Evolutionary conservation across 1,140 invertebrate genomes (phyloP).

Genomic region (Bombyx mori): DNA sequence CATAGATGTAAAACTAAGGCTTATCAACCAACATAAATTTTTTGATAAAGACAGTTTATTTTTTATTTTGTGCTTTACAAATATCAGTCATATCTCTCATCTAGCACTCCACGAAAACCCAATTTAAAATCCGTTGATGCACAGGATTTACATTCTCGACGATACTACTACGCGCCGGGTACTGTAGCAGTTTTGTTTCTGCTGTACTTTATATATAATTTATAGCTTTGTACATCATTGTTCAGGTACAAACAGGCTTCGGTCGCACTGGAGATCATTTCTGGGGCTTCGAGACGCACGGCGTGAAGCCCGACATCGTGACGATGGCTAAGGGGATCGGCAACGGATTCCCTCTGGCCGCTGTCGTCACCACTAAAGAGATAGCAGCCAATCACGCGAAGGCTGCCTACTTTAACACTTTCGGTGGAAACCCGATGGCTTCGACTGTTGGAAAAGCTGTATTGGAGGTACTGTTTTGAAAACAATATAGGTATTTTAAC

Average conservation of each 20-base stretch:
- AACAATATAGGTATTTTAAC: no score
- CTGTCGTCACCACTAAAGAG: constrained; percentile 90
- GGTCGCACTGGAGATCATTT: constrained; percentile 93
- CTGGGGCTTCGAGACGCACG: constrained; percentile 95
- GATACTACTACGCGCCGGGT: no score
- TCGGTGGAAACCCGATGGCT: constrained; percentile 94
- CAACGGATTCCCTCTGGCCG: constrained; percentile 95
- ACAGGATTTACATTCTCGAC: no score
- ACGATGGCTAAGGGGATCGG: constrained; percentile 92
- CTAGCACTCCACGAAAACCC: no score
- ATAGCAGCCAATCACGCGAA: constrained; percentile 83
- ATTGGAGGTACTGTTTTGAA: constrained; percentile 77
- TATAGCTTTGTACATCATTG: not conserved
- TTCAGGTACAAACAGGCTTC: constrained; percentile 94
- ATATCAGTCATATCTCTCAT: no score
- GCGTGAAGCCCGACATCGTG: constrained; percentile 91
- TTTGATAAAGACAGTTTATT: no score
- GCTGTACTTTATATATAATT: not conserved
- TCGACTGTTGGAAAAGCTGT: constrained; percentile 90
- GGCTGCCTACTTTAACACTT: constrained; percentile 95
- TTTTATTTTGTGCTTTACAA: no score
- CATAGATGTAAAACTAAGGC: no score
- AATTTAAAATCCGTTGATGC: no score
- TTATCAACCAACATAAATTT: no score
- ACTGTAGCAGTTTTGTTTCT: no score